Percentiles rank a stretch among this genome's conserved stretches.
phyloP scores from a whole-genome alignment of 1,140 invertebrate species.

The Heliothis subflexa region DNA sequence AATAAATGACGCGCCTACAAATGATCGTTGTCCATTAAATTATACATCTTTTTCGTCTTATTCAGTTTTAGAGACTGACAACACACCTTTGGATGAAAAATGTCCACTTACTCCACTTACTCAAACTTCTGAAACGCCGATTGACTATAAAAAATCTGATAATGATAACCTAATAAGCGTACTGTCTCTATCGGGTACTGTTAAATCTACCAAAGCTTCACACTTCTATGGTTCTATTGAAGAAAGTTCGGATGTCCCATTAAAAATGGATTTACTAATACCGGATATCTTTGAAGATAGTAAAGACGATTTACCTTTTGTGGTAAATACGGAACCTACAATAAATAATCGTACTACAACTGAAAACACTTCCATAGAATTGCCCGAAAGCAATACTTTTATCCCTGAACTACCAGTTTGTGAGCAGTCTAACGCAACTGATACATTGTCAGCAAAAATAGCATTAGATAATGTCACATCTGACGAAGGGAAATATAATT shows the following conservation, averaged over 20 bases:
- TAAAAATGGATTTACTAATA: neutral
- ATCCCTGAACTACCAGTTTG: neutral
- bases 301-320: neutral
- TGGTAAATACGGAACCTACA: neutral
- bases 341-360: neutral
- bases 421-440: neutral
- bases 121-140: neutral
- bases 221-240: neutral
- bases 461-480: neutral
- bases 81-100: neutral
- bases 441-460: neutral
- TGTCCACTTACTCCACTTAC: neutral
- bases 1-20: neutral
- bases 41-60: neutral
- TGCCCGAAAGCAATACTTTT: neutral
- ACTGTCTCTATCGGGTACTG: neutral
- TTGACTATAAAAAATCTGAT: neutral
- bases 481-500: neutral
- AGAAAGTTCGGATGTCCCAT: neutral
- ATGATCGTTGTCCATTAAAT: neutral
- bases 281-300: neutral
- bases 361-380: neutral
- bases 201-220: neutral
- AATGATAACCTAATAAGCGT: neutral
- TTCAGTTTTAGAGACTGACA: neutral